Evolutionary conservation across 2,797 vertebrate species (phyloP).

Genomic region (Dendrocincla tyrannina): DNA sequence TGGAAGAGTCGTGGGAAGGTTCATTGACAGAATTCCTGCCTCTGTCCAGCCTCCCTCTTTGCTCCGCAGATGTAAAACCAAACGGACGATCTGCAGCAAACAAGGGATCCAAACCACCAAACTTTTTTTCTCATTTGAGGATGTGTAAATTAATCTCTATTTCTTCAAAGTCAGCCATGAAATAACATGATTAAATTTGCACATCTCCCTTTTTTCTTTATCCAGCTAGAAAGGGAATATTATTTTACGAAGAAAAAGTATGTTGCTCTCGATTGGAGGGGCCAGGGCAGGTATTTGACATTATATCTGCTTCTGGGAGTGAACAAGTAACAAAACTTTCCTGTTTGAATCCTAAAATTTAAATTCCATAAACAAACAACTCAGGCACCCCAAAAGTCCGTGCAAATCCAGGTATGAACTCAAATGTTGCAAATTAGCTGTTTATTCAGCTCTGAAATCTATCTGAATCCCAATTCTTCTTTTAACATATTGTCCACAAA

Average conservation of each 20-base stretch:
- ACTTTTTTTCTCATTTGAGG: not conserved
- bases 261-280: not conserved
- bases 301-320: not conserved
- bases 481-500: not conserved
- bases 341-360: not conserved
- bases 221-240: not conserved
- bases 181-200: not conserved
- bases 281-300: rapidly evolving
- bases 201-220: not conserved
- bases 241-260: not conserved
- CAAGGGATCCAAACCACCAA: not conserved
- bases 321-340: not conserved
- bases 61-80: not conserved
- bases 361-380: not conserved
- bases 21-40: not conserved
- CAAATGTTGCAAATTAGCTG: not conserved
- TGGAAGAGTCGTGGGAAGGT: not conserved
- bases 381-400: not conserved
- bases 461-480: not conserved
- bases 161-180: not conserved
- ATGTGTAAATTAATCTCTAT: not conserved
- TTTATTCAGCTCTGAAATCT: not conserved
- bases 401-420: not conserved
- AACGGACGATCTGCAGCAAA: not conserved
- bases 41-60: not conserved